Evolutionary conservation across 2,888 invertebrate genomes (phyloP).

Genomic region (Erebia ligea): DNA sequence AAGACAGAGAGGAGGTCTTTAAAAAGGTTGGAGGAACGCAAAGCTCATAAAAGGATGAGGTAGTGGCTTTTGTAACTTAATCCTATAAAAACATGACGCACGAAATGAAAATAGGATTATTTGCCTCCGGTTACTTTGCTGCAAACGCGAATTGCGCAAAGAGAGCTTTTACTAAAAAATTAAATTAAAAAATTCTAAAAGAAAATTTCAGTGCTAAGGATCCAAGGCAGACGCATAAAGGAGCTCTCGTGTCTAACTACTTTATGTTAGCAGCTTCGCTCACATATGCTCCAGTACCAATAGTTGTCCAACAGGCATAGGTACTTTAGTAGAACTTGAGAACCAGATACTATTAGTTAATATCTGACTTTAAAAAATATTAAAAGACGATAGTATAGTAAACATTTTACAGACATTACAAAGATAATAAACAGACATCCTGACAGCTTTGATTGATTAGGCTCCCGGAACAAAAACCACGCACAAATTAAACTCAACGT

Average conservation of each 20-base stretch:
- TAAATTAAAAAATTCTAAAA: conserved; percentile 19
- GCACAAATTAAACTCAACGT: conserved; percentile 52
- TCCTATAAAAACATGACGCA: conserved; percentile 43
- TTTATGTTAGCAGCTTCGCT: conserved; percentile 9
- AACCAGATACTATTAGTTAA: neutral
- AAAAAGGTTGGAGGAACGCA: conserved; percentile 67
- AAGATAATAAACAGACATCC: conserved; percentile 4
- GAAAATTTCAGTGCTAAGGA: conserved; percentile 12
- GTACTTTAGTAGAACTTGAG: neutral
- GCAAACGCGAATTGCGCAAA: conserved; percentile 31
- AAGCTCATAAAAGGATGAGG: conserved; percentile 61
- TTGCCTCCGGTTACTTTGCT: conserved; percentile 39
- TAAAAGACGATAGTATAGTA: neutral
- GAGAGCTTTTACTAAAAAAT: conserved; percentile 27
- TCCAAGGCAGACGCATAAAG: neutral
- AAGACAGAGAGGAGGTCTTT: conserved; percentile 68
- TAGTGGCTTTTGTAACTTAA: conserved; percentile 43
- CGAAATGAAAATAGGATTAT: conserved; percentile 43
- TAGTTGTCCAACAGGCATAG: neutral
- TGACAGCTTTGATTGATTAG: conserved; percentile 35
- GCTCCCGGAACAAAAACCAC: conserved; percentile 46
- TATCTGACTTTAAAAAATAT: neutral
- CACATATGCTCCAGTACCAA: neutral
- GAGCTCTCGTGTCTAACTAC: neutral
- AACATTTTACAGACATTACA: neutral